Base-by-base conservation (phyloP, 1,140 invertebrate species). In the Agraylea sexmaculata region DNA sequence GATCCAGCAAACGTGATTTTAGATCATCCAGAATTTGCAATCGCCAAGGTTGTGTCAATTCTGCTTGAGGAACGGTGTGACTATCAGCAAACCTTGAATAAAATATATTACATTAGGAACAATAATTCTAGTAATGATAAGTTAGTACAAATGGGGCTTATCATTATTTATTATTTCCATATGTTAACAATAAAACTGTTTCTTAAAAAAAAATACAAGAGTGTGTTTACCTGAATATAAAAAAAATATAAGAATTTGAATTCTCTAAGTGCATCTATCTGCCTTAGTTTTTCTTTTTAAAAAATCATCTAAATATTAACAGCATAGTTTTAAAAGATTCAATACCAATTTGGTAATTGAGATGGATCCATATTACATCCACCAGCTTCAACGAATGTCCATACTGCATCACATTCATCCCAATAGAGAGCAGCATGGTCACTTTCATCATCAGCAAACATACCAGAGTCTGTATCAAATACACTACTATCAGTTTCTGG, bases 351-450 rank as follows among this genome's bases (percentile, higher is more conserved):
- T 3, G 83, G 82, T 33, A 75, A 63, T 58, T 79, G 77, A 22
- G 63, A 57, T 10, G 68, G 54, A 58, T 87, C 81, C 20, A 87
- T 55, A 10, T 63, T 68, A 53, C 82, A 83, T 32, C 81, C 83
- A n/a, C 84, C 81, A 42, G 81, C 81, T 54, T 80, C 77, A 12
- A 84, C 75, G 63, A 78, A 81, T 21, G 72, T 71, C 85, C 85
- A 88, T 17, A 74, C 69, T 2, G 78, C 71, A 46, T 83, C 80
- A 56, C 77, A 82, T 46, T 82, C 80, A 1, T 77, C 78, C 80
- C 80, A 83, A 51, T 74, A 78, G 48, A 65, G 61, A 52, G 64
- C 74, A 43, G 69, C 69, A 42, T 73, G 69, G 56, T 74, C 73
- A 25, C 70, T 70, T 49, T 83, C 80, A 55, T 80, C 78, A 61